Evolutionary conservation across 2,797 vertebrate genomes (phyloP), one percentile per base, ranked within the genome.

Genomic region (Myiothlypis chrysogaster): DNA sequence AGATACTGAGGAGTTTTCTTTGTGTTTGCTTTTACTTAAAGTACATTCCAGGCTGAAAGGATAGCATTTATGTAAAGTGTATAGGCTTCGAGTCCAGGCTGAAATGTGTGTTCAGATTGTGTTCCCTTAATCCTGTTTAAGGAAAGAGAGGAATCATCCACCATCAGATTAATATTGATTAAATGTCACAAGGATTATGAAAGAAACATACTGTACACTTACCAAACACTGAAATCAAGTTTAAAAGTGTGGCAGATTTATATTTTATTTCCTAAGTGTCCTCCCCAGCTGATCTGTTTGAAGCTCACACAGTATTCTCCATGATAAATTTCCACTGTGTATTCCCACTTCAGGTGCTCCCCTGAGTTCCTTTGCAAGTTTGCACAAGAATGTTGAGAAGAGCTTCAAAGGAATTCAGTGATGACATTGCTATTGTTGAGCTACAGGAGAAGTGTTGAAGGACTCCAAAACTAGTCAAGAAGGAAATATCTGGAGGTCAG

Each of bases 161-260:
- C 60, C 84, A 95, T 97, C 95, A 95, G 97, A 97, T 97, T 97
- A 97, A 94, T 97, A 98, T 97, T 96, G 97, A 98, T 96, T 96
- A 97, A 92, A 96, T 96, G 93, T 97, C 96, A 94, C 89, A 92
- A 59, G 55, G 85, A 96, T 96, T 97, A 97, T 96, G 95, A 97
- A 94, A 95, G 93, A 85, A 94, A 93, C 83, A 87, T 73, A 87
- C 23, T 27, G 86, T 93, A 96, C 77, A 82, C 77, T 98, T 97
- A 95, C 86, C 90, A 95, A 97, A 97, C 90, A 89, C 70, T 91
- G 72, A 94, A 94, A 88, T 95, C 35, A 25, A 95, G 93, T 95
- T 95, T 81, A 91, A 96, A 96, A 96, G 57, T 89, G 83, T 88
- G 59, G 68, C 68, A 97, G 94, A 94, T 96, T 95, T 65, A 55